Percentiles rank a stretch among this genome's conserved stretches.
phyloP scores from a whole-genome alignment of 2,797 vertebrate species.

The Florisuga fusca region DNA sequence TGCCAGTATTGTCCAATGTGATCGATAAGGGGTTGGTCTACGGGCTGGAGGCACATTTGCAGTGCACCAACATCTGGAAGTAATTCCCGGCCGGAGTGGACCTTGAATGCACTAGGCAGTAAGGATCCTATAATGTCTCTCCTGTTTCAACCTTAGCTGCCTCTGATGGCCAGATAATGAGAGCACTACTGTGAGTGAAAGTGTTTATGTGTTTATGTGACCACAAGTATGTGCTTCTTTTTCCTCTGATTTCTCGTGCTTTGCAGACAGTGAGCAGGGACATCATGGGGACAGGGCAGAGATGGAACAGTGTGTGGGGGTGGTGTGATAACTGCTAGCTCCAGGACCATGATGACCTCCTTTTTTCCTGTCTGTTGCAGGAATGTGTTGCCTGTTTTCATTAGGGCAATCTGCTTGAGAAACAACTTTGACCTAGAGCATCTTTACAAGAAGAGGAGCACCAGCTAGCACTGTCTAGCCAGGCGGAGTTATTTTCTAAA shows the following conservation, averaged over 20 bases:
- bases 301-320: rapidly evolving
- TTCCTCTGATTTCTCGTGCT: background rate
- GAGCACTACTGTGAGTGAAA: conserved; percentile 76
- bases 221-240: conserved; percentile 44
- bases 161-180: conserved; percentile 80
- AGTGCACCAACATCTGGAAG: conserved; percentile 88
- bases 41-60: conserved; percentile 34
- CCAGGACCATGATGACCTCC: background rate
- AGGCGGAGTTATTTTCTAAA: background rate
- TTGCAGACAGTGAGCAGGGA: background rate
- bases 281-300: background rate
- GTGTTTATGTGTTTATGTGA: conserved; percentile 81
- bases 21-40: conserved; percentile 26
- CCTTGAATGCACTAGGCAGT: conserved; percentile 73
- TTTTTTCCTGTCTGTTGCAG: background rate
- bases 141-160: conserved; percentile 74
- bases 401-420: background rate
- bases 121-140: conserved; percentile 69
- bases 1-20: conserved; percentile 35
- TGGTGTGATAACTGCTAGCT: background rate
- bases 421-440: background rate
- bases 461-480: background rate
- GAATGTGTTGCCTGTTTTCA: background rate
- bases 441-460: background rate
- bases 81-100: conserved; percentile 81